Evolutionary conservation across 2,888 invertebrate genomes (phyloP), one percentile per base, ranked within the genome.

Genomic region (Dolichopus griseipennis): DNA sequence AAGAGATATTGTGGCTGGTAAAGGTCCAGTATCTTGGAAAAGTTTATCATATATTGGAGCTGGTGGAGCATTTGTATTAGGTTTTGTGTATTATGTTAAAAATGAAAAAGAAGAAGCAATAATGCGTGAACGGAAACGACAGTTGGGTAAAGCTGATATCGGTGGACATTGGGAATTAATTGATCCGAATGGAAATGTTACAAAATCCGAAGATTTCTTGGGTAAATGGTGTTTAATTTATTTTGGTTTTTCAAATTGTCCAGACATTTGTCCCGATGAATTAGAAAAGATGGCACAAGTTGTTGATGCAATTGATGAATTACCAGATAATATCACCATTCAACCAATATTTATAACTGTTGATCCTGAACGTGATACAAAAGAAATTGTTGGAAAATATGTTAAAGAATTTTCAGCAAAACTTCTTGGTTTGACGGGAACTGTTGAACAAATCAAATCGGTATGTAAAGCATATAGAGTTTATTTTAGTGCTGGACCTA

Each of bases 181-280:
- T 0, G 88, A 93, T 81, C 81, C 88, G 3, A 82, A 87, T 76
- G 88, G 88, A 7, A 87, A 88, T 73, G 72, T 85, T 64, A 85
- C 90, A 34, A 92, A 87, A 75, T 95, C 92, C 69, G 85, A 90
- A 71, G 97, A 98, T 74, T 95, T 95, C 77, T 76, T 89, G 61
- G 98, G 98, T 4, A 87, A 96, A 79, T 99, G 99, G 99, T 75
- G 95, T 27, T 82, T 98, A 37, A 90, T 99, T 74, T 99, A 99
- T 81, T 99, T 99, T 84, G 99, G 99, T 22, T 99, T 99, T 79
- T 98, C 97, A 0, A 97, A 99, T 79, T 99, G 99, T 78, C 99
- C 99, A 0, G 99, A 99, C 79, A 90, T 99, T 73, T 99, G 99
- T 80, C 99, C 99, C 0, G 99, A 99, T 82, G 99, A 99, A 83